Conservation (phyloP, 2,888 invertebrate genomes). For the Yponomeuta sedellus region DNA sequence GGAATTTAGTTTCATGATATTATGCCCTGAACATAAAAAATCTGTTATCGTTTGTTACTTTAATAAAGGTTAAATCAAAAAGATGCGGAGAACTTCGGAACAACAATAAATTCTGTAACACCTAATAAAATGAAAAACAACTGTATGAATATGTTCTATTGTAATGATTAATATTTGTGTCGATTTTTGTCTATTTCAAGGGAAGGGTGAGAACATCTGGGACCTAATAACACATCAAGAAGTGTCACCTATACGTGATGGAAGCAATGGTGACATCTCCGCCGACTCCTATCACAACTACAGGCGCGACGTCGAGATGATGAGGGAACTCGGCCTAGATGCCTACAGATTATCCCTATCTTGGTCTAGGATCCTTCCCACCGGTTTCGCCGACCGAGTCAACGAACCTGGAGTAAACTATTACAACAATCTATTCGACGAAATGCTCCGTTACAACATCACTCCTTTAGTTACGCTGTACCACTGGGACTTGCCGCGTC, state of each 20-base stretch:
- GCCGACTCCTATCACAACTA: conserved; percentile 78
- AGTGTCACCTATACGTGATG: conserved; percentile 64
- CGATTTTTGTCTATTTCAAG: conserved; percentile 25
- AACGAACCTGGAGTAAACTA: conserved; percentile 78
- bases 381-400: conserved; percentile 63
- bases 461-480: conserved; percentile 75
- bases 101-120: too few relatives aligned
- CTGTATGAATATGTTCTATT: too few relatives aligned
- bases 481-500: conserved; percentile 74
- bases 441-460: conserved; percentile 77
- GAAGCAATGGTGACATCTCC: conserved; percentile 76
- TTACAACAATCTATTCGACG: conserved; percentile 80
- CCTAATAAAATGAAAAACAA: too few relatives aligned
- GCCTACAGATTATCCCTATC: conserved; percentile 75
- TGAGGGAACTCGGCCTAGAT: conserved; percentile 54
- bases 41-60: too few relatives aligned
- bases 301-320: conserved; percentile 60
- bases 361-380: conserved; percentile 79
- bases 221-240: conserved; percentile 72
- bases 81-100: too few relatives aligned
- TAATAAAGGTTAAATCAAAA: too few relatives aligned
- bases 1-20: too few relatives aligned
- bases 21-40: too few relatives aligned
- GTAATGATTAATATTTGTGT: too few relatives aligned
- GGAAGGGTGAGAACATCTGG: conserved; percentile 78